Evolutionary conservation across 2,888 invertebrate species (phyloP), one percentile per base, ranked within the genome.

Genomic region (Calameuta pallipes): DNA sequence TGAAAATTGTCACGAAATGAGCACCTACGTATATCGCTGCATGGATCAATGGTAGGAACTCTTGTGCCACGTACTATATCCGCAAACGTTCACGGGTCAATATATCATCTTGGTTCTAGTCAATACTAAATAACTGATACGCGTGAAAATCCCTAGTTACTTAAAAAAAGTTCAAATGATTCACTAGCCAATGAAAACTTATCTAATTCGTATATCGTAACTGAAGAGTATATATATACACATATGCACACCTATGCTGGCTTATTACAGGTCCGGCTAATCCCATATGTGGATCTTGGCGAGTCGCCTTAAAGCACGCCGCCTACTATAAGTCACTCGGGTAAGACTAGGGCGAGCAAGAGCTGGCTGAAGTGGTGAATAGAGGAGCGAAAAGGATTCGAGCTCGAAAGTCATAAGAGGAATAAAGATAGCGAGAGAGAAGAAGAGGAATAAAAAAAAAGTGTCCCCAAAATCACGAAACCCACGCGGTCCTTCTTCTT

Each of bases 381-480:
- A 56, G 56, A 56, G 23, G 56, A 56, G 56, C 56, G 56, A 56
- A 56, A 56, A 15, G 56, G 56, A 56, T 23, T 23, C 56, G 56
- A 56, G 23, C 2, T 4, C 33, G 33, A 56, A 6, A 23, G 56
- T 2, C 9, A 23, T 2, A 9, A 56, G 23, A 41, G 41, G 15
- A 4, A 41, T 13, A 41, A 15, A 15, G 41, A 41, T 15, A 15
- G 41, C 4, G 15, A 41, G 41, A 15, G 23, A 56, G 56, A 56
- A 9, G 56, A 82, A 70, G 12, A 36, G 4, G 12, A 36, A 37
- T 13, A 41, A 15, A 4, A 82, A 71, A 78, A 74, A 81, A 79
- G 78, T 76, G 81, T 80, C 83, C 82, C 78, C 80, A 75, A 80
- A 81, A 80, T 82, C 79, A 78, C 75, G 79, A 76, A 79, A 80